A percentile compares a stretch with the other conserved stretches of the same genome.
phyloP scores from a whole-genome alignment of 92 coral and sea anemone genomes.

The Porites divaricata region DNA sequence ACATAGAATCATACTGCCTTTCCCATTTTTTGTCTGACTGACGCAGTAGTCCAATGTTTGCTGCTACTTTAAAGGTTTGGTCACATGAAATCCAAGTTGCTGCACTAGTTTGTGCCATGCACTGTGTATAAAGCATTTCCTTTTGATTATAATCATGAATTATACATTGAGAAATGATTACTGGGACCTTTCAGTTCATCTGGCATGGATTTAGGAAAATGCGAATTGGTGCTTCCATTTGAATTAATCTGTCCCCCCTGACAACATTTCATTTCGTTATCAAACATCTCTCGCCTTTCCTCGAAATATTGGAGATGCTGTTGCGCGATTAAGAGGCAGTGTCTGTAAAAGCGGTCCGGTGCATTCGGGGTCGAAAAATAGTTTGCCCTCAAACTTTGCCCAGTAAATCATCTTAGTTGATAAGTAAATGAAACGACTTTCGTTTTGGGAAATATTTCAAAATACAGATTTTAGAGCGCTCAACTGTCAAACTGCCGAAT shows the following conservation, averaged over 20 bases:
- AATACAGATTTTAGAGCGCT: too few relatives aligned
- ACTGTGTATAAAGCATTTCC: constrained; percentile 46
- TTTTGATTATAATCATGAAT: constrained; percentile 34
- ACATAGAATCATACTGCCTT: constrained; percentile 59
- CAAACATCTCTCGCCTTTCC: constrained; percentile 56
- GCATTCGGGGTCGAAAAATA: too few relatives aligned
- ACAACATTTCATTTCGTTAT: constrained; percentile 21
- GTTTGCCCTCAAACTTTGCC: too few relatives aligned
- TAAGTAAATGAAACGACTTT: too few relatives aligned
- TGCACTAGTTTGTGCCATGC: constrained; percentile 50
- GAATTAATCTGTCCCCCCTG: constrained; percentile 22
- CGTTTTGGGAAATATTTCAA: too few relatives aligned
- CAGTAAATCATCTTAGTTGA: too few relatives aligned
- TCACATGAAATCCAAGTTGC: constrained; percentile 45
- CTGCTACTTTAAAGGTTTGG: constrained; percentile 50
- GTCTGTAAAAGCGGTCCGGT: too few relatives aligned
- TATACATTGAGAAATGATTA: constrained; percentile 28
- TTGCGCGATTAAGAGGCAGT: constrained; percentile 49
- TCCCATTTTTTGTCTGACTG: constrained; percentile 43
- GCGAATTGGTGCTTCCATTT: constrained; percentile 21
- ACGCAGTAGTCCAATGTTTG: constrained; percentile 38
- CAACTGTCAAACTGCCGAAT: too few relatives aligned
- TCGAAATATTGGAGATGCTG: constrained; percentile 53
- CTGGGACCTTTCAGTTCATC: constrained; percentile 56
- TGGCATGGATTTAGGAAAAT: constrained; percentile 49